Base-by-base conservation (phyloP, 2,113 vertebrate species). In the Catagonus wagneri region DNA sequence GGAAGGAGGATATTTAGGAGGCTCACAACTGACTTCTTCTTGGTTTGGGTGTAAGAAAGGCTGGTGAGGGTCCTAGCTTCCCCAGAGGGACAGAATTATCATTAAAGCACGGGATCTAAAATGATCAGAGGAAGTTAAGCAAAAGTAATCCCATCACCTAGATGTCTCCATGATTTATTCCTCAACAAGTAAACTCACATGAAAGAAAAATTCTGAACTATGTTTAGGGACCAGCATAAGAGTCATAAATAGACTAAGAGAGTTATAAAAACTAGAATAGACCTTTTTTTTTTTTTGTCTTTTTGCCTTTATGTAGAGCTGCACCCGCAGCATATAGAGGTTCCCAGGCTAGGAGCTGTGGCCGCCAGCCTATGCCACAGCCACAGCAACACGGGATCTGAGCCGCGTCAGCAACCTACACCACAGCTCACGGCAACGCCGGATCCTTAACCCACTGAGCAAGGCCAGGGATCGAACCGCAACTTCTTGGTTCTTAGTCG, bases 21-120 rank as follows among this genome's bases (percentile, higher is more conserved):
- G 52, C 1, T 81, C 25, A 17, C 15, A 93, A 87, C 2, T 60
- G 50, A 69, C 20, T 79, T 71, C 32, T n/a, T 84, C 56, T 71
- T 10, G 10, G 50, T 89, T 44, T 86, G 72, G 36, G 29, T 54
- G 50, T 71, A 58, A 90, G 20, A 86, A 78, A 93, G 60, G 54
- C 50, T 66, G 34, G 75, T 29, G 19, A 32, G 22, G 56, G 22
- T 34, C 36, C 34, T 78, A 2, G 17, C 29, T 25, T 75, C 3
- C 61, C 23, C 23, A 69, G 25, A 89, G n/a, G 44, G 34, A 72
- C 34, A 92, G 75, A 90, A 71, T 58, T 58, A 93, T 61, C 27
- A 92, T 39, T 87, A 76, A 71, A 68, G 72, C 34, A 87, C 22
- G 34, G 75, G 15, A 50, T 79, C 58, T 84, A 95, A 95, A 93